Base-by-base conservation (phyloP, 1,140 invertebrate species). In the Globodera rostochiensis region DNA sequence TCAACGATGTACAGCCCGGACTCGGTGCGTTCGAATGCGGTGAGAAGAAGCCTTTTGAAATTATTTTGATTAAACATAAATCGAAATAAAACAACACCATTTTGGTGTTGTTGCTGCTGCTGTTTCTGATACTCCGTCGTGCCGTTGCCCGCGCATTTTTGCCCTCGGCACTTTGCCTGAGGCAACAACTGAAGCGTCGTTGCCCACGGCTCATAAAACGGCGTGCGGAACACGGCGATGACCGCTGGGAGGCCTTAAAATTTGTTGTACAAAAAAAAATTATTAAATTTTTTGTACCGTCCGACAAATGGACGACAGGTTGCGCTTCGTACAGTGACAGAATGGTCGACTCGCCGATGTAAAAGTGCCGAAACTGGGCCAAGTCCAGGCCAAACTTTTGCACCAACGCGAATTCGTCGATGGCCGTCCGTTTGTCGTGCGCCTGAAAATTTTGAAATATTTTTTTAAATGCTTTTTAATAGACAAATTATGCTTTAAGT, bases 241-340 rank as follows among this genome's bases (percentile, higher is more conserved):
- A 88, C 81, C 21, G 85, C 83, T 15, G 87, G 87, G 9, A 88
- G 69, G 4, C 81, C 86, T 80, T 9, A n/a, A 78, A 36, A 36
- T 36, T 36, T 80, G 25, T 46, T 4, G 64, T 46, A 25, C 25
- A 25, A 15, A 60, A 73, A 60, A 73, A 76, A 25, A 57, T 19
- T n/a, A 15, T 60, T 60, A n/a, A 66, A 83, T 67, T 57, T 45
- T 36, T 8, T 49, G 75, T n/a, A 82, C 85, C 85, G 25, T 83
- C 76, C 36, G 86, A 82, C 19, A 88, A 53, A 45, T 70, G 46
- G 19, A 79, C 60, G 79, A 90, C 79, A 70, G 88, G 87, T 15
- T 84, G 78, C 21, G 87, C 87, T 57, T 89, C 89, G 73, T 89
- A 85, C 13, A 89, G 36, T 36, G 86, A 84, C 21, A 89, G 69